Evolutionary conservation across 2,113 vertebrate species (phyloP).

Genomic region (Syngnathus typhle): DNA sequence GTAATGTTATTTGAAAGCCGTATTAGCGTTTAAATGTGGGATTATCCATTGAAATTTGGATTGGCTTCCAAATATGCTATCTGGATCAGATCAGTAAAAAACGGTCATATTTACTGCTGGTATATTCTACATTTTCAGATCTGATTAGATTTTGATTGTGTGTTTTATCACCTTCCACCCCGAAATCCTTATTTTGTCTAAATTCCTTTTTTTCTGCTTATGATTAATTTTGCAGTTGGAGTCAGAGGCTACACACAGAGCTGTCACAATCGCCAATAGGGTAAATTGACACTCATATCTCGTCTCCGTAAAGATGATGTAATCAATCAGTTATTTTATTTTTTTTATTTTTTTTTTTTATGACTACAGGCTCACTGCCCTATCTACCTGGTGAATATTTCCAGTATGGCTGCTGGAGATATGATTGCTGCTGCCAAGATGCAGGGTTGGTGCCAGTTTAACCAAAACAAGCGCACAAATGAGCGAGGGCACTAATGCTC

Average conservation of each 20-base stretch:
- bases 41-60: too few species aligned
- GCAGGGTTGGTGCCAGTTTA: conserved; percentile 75
- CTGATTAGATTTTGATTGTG: too few species aligned
- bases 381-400: conserved; percentile 89
- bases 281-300: conserved; percentile 65
- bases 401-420: conserved; percentile 89
- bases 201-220: neutral
- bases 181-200: neutral
- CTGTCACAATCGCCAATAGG: conserved; percentile 91
- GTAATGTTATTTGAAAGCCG: too few species aligned
- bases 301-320: neutral
- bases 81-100: too few species aligned
- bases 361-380: conserved; percentile 83
- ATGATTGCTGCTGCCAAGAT: conserved; percentile 89
- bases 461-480: neutral
- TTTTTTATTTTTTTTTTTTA: conserved; percentile 1
- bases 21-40: too few species aligned
- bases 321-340: neutral
- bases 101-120: too few species aligned
- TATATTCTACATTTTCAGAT: too few species aligned
- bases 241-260: conserved; percentile 88
- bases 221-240: conserved; percentile 75
- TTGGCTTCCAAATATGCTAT: too few species aligned
- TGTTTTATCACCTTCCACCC: too few species aligned
- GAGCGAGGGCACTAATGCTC: neutral